phyloP scores from a whole-genome alignment of 2,888 invertebrate genomes.

The Stenurella melanura region DNA sequence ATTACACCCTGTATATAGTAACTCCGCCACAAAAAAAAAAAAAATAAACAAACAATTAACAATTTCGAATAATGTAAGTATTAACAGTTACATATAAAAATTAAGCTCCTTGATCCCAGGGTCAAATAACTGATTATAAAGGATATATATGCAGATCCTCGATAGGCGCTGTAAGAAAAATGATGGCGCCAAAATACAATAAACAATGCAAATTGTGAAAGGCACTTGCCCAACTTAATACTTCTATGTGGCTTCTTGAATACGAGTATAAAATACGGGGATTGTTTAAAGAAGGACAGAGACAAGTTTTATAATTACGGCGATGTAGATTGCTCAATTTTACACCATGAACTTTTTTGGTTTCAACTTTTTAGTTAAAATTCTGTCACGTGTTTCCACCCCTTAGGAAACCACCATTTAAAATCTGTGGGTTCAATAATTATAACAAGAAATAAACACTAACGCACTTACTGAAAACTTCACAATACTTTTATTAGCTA shows the following conservation, averaged over 20 bases:
- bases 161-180: slow-evolving; percentile 45
- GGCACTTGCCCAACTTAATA: slow-evolving; percentile 16
- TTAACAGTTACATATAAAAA: not conserved
- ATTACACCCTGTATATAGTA: too few relatives aligned
- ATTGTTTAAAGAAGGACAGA: not conserved
- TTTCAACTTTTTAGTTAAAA: too few relatives aligned
- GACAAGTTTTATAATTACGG: too few relatives aligned
- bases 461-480: too few relatives aligned
- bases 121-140: slow-evolving; percentile 2
- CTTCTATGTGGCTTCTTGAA: not conserved
- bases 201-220: slow-evolving; percentile 38
- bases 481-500: too few relatives aligned
- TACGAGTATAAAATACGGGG: not conserved
- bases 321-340: too few relatives aligned
- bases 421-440: too few relatives aligned
- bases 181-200: slow-evolving; percentile 48
- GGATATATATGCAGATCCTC: slow-evolving; percentile 10
- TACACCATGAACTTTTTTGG: too few relatives aligned
- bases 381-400: too few relatives aligned
- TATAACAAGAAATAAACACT: too few relatives aligned
- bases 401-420: too few relatives aligned
- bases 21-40: too few relatives aligned
- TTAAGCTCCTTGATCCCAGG: slow-evolving; percentile 2
- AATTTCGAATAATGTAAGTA: not conserved
- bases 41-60: not conserved